A percentile compares a stretch with the other conserved stretches of the same genome.
These are phyloP conservation scores for Zonotrichia leucophrys DNA, from an alignment of 2,113 vertebrate species.

Conservation along the genomic window DNA sequence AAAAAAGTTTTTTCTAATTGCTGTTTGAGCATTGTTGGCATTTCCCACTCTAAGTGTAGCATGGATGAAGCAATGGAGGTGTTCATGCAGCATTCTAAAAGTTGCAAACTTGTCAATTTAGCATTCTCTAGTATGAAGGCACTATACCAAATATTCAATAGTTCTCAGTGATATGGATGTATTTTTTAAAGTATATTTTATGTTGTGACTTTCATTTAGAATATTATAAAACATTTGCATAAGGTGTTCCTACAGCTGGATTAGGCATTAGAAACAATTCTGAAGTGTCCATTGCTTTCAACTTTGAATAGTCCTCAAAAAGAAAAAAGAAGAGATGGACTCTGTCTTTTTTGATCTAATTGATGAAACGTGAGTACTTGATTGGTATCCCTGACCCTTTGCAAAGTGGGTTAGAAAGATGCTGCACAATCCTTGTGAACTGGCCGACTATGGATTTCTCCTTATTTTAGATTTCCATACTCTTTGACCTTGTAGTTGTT, in stretches of 20 bases:
- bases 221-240: neutral
- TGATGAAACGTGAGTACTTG: neutral
- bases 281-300: neutral
- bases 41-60: neutral
- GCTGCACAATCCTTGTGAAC: neutral
- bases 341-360: neutral
- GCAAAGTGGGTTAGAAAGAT: neutral
- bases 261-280: neutral
- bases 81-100: neutral
- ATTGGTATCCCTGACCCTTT: conserved; percentile 9
- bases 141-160: neutral
- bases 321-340: neutral
- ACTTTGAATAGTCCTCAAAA: neutral
- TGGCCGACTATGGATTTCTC: conserved; percentile 31
- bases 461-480: conserved; percentile 65
- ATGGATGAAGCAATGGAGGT: neutral
- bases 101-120: neutral
- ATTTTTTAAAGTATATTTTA: neutral
- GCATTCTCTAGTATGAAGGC: neutral
- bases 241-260: neutral
- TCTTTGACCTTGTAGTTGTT: conserved; percentile 80
- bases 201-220: neutral
- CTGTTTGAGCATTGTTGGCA: neutral
- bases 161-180: neutral
- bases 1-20: neutral